These are phyloP conservation scores for Eubasilissa splendida DNA, from an alignment of 2,888 invertebrate genomes.

Conservation along the genomic window DNA sequence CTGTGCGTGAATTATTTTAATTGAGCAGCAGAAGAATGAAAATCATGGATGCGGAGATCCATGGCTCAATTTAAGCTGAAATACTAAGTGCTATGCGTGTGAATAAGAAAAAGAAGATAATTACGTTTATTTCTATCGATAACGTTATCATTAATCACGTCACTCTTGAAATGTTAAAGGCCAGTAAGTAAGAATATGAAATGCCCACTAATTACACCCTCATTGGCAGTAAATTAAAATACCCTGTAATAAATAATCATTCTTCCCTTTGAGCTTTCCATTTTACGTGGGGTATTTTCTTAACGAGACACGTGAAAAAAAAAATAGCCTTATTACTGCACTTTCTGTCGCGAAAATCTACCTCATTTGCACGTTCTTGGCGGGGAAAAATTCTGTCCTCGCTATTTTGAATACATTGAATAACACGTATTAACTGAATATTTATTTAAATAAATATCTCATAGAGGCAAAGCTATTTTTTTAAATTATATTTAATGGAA, in stretches of 20 bases:
- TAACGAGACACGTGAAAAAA: slow-evolving; percentile 19
- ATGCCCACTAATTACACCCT: slow-evolving; percentile 14
- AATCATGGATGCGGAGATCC: too few species aligned
- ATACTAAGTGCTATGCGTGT: too few species aligned
- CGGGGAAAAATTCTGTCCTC: background rate
- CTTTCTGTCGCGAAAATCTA: background rate
- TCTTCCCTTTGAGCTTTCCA: slow-evolving; percentile 26
- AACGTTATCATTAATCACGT: too few species aligned
- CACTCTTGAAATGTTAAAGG: background rate
- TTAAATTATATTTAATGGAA: too few species aligned
- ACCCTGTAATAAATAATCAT: slow-evolving; percentile 13
- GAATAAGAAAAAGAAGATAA: too few species aligned
- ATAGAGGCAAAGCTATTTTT: too few species aligned
- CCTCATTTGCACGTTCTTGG: slow-evolving; percentile 41
- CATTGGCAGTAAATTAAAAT: slow-evolving; percentile 21
- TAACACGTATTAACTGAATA: background rate
- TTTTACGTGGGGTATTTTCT: slow-evolving; percentile 2
- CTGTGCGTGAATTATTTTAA: too few species aligned
- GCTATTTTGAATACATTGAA: slow-evolving; percentile 17
- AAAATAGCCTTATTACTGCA: slow-evolving; percentile 8
- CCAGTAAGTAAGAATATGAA: background rate
- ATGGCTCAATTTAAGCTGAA: too few species aligned
- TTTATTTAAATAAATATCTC: background rate
- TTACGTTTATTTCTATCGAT: too few species aligned
- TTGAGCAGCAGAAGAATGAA: too few species aligned